phyloP scores from a whole-genome alignment of 2,113 vertebrate genomes.

The Zootoca vivipara region DNA sequence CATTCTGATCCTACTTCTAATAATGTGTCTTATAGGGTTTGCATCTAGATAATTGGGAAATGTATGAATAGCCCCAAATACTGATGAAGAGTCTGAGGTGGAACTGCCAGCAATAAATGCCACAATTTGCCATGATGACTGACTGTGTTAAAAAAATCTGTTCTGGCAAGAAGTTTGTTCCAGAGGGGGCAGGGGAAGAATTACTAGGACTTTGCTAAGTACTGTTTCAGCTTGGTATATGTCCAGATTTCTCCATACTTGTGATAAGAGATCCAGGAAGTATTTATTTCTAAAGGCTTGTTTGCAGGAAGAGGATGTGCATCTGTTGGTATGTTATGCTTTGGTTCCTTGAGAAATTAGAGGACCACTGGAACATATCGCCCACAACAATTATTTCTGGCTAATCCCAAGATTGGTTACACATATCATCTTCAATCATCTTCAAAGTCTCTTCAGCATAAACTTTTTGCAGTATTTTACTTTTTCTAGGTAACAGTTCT shows the following conservation, averaged over 20 bases:
- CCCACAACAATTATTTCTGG: not conserved
- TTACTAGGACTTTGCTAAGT: not conserved
- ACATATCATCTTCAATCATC: not conserved
- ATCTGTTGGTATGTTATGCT: not conserved
- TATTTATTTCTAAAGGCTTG: not conserved
- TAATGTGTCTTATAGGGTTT: not conserved
- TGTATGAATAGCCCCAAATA: not conserved
- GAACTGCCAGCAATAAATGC: not conserved
- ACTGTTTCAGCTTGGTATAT: not conserved
- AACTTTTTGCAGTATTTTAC: not conserved
- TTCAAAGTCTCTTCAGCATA: not conserved
- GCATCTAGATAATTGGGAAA: not conserved
- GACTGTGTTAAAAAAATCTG: not conserved
- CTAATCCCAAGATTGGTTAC: not conserved
- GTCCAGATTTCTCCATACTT: not conserved
- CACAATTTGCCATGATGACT: too few species aligned
- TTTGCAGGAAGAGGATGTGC: not conserved
- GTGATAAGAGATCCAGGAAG: not conserved
- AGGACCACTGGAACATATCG: not conserved
- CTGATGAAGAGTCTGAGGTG: not conserved
- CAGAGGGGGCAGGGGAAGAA: not conserved
- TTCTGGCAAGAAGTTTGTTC: not conserved
- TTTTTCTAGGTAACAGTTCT: not conserved
- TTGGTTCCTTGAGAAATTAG: not conserved
- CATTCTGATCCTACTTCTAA: not conserved